These are phyloP conservation scores for Solenopsis invicta DNA, from an alignment of 1,140 invertebrate species.

Conservation along the genomic window DNA sequence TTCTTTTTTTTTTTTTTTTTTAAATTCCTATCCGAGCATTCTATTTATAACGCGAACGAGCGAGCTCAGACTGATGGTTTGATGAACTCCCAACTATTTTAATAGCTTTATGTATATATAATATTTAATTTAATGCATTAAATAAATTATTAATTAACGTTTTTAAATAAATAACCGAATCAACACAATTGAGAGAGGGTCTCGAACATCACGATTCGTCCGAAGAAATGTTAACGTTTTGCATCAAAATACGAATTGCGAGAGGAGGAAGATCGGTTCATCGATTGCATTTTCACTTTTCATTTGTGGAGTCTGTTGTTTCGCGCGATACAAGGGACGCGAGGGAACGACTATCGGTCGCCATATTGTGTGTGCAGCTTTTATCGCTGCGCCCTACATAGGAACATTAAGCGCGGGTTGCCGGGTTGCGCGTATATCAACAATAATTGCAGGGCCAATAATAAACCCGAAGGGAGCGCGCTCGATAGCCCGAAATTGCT, in stretches of 20 bases:
- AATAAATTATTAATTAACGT: no score
- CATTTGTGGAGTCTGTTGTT: background rate
- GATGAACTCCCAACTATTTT: no score
- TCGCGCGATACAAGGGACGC: slow-evolving; percentile 3
- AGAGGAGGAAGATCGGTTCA: slow-evolving; percentile 13
- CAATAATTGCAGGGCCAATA: slow-evolving; percentile 87
- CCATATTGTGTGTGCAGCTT: slow-evolving; percentile 79
- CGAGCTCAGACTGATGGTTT: no score
- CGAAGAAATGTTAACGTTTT: background rate
- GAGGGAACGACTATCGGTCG: slow-evolving; percentile 59
- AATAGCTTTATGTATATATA: no score
- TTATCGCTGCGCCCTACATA: slow-evolving; percentile 81
- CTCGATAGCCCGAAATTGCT: slow-evolving; percentile 82
- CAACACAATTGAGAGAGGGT: background rate
- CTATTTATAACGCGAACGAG: no score
- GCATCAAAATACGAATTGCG: background rate
- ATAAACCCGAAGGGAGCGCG: slow-evolving; percentile 84
- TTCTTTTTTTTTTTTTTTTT: background rate
- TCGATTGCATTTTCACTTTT: slow-evolving; percentile 29
- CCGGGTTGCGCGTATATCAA: slow-evolving; percentile 85
- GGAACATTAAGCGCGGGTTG: slow-evolving; percentile 79
- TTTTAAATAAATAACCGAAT: no score
- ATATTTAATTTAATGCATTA: no score
- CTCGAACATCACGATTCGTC: background rate
- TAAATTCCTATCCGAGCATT: no score